Base-by-base conservation (phyloP, 2,113 vertebrate genomes). In the Takifugu flavidus region DNA sequence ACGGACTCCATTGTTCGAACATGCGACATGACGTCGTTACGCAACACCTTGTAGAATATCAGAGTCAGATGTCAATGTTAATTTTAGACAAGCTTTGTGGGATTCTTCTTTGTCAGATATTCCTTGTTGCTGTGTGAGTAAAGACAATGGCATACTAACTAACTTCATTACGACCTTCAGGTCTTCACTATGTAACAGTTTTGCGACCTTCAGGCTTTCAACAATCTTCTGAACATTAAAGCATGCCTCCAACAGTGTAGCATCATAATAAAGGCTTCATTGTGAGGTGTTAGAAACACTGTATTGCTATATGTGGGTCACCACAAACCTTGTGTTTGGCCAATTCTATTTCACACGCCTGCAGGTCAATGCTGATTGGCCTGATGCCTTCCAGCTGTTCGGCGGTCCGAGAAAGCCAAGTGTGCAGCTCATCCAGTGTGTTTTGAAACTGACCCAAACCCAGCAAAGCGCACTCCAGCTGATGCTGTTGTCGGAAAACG, bases 361-460 rank as follows among this genome's bases (percentile, higher is more conserved):
- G 94, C 70, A 95, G 89, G 82, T 96, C 94, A 0, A 90, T 92
- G 69, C 87, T 87, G 77, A 91, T 81, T 31, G 78, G 80, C 6
- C 77, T 75, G 0, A 83, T 70, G 53, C 82, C 87, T 67, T 85
- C 89, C 56, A 95, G 91, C 64, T 92, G 92, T 72, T 93, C 91
- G 0, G 87, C 82, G 0, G 93, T 93, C 56, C 82, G 67, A 12
- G 82, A 80, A 27, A 96, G 82, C 94, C 94, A 95, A 54, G 90
- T 87, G 69, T 92, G 86, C 56, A 95, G 86, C 86, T 95, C 93
- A 39, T 93, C 90, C 72, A 96, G 78, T 13, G 94, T 93, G 76
- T 92, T 92, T 83, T 93, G 94, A 77, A 96, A 93, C 90, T 95
- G 94, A 27, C 94, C 94, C 75, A 96, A 85, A 10, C 91, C 93